Evolutionary conservation across 2,113 vertebrate genomes (phyloP).

Genomic region (Engraulis encrasicolus): DNA sequence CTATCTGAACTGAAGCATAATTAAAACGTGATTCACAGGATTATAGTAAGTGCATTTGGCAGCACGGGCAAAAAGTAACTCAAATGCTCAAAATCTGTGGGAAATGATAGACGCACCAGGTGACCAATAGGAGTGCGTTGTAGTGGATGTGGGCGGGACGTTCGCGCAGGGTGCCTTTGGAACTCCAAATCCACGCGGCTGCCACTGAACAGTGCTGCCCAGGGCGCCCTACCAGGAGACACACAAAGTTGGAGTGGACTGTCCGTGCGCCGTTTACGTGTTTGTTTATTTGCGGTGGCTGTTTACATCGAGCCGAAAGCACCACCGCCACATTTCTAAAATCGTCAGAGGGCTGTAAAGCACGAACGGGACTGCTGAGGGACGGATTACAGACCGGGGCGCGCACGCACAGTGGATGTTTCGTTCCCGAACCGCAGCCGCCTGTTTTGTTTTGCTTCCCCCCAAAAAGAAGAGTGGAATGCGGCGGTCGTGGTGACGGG

Average conservation of each 20-base stretch:
- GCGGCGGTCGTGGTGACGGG: slow-evolving; percentile 12
- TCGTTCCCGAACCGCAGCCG: neutral
- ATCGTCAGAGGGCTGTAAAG: neutral
- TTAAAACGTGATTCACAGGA: neutral
- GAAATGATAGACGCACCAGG: neutral
- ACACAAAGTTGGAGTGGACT: neutral
- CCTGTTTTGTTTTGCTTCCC: neutral
- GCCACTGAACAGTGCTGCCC: neutral
- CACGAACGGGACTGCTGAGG: neutral
- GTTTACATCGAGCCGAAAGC: neutral
- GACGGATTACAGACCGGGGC: neutral
- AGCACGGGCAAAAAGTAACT: neutral
- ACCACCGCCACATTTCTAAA: neutral
- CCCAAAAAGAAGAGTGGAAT: slow-evolving; percentile 15
- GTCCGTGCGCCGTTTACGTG: neutral
- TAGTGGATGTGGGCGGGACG: neutral
- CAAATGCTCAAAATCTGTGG: too few species aligned
- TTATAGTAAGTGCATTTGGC: neutral
- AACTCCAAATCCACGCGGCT: neutral
- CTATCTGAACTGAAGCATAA: neutral
- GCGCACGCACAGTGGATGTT: slow-evolving; percentile 8
- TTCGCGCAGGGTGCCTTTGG: neutral
- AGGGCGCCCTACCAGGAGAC: neutral
- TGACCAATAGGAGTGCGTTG: neutral
- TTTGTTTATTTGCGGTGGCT: neutral